These are phyloP conservation scores for Caerostris darwini DNA, from an alignment of 1,140 invertebrate species.

Conservation along the genomic window DNA sequence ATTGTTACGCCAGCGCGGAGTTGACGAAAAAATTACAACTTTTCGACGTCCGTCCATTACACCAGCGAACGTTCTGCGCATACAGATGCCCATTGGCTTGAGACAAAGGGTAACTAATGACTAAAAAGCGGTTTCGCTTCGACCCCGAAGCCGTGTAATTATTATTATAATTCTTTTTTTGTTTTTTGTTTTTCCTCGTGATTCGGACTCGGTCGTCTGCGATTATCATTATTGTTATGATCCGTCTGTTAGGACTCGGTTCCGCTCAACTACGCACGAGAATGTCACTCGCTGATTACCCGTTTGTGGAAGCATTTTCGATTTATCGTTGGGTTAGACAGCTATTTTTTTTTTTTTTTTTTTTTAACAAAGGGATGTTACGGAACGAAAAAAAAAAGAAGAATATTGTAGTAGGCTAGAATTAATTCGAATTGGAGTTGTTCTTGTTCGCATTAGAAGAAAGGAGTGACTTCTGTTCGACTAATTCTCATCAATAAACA, in stretches of 20 bases:
- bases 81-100: constrained; percentile 36
- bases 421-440: background rate
- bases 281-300: constrained; percentile 68
- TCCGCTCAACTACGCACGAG: constrained; percentile 44
- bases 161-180: constrained; percentile 49
- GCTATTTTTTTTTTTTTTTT: background rate
- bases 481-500: no score
- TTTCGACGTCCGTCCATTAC: constrained; percentile 54
- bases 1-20: constrained; percentile 60
- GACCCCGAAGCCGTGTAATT: constrained; percentile 61
- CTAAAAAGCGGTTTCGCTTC: constrained; percentile 67
- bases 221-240: constrained; percentile 73
- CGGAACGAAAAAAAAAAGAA: background rate
- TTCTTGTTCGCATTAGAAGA: no score
- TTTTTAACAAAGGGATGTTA: background rate
- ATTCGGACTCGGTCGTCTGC: constrained; percentile 60
- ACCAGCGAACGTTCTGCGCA: constrained; percentile 31
- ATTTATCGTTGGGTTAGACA: constrained; percentile 48
- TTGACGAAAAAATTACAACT: constrained; percentile 73
- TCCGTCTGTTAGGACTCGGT: constrained; percentile 64
- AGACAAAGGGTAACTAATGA: constrained; percentile 69
- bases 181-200: background rate
- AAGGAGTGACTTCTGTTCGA: no score
- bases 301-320: constrained; percentile 23
- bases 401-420: background rate